Base-by-base conservation (phyloP, 2,113 vertebrate species). In the Pangasianodon hypophthalmus region DNA sequence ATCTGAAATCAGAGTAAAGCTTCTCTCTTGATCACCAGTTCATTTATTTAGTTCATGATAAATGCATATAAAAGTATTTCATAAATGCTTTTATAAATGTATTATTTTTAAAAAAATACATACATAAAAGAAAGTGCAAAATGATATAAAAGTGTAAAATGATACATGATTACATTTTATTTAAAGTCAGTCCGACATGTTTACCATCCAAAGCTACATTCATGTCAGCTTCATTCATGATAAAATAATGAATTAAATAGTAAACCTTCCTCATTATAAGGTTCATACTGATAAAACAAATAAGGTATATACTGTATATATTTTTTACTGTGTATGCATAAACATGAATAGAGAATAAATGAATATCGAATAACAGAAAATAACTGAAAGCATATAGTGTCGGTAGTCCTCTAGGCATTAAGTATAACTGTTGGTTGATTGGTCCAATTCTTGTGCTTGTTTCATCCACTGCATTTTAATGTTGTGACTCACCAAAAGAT, bases 401-500 rank as follows among this genome's bases (percentile, higher is more conserved):
- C 9, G 2, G 10, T n/a, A n/a, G 46, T 50, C 44, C 10, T 79
- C 11, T 4, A 77, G 9, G 8, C 9, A 26, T 44, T 46, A 46
- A 26, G 14, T 48, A 29, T 79, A 50, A 52, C 46, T 16, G 4
- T 29, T 48, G 75, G 24, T 50, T 75, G 11, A 48, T 48, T 7
- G 24, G 26, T 19, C 11, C 7, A 3, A 4, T 81, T 48, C 44
- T 79, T 54, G 29, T 52, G n/a, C 75, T 44, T 58, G 46, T 10
- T 0, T 8, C 32, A 88, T 56, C 91, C 89, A 90, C 1, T 69
- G 18, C 89, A 91, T 86, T 69, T 88, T 88, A 64, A 83, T 1
- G 41, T 73, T 85, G 0, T 58, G 0, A 37, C 84, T 79, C 46
- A 90, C 64, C n/a, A 91, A 71, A 62, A 90, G 6, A 56, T 86